These are phyloP conservation scores for human (Homo sapiens) DNA, from an alignment of 2,113 vertebrate genomes.

Conservation along the genomic window DNA sequence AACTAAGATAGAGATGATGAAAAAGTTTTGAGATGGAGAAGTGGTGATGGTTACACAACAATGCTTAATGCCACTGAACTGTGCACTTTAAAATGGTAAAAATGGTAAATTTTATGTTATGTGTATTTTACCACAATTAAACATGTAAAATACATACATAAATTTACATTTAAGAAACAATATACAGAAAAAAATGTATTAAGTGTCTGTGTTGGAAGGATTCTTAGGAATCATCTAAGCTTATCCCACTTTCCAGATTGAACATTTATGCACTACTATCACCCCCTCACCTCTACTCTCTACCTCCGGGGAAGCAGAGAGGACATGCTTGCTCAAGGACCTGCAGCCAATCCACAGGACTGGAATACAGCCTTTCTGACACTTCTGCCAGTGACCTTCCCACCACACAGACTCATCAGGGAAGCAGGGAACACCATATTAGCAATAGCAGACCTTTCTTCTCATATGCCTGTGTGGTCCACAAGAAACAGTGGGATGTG, in stretches of 20 bases:
- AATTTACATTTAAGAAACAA: not conserved
- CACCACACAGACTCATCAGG: not conserved
- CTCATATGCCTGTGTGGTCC: not conserved
- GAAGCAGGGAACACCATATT: too few species aligned
- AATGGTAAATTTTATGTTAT: not conserved
- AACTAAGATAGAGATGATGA: not conserved
- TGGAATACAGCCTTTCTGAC: not conserved
- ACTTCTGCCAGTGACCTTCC: not conserved
- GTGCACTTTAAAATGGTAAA: not conserved
- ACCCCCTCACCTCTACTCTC: not conserved
- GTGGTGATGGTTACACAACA: not conserved
- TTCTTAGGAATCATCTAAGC: not conserved
- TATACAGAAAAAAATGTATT: not conserved
- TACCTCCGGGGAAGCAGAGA: not conserved
- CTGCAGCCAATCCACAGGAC: not conserved
- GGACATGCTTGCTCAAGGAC: not conserved
- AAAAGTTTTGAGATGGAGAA: not conserved
- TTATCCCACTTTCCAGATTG: not conserved
- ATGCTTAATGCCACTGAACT: not conserved
- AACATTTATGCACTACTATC: not conserved
- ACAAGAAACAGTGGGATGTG: not conserved
- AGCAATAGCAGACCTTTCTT: not conserved
- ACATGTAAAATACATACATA: not conserved
- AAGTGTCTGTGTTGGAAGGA: not conserved
- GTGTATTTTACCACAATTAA: not conserved